Base-by-base conservation (phyloP, 1,140 invertebrate genomes). In the Cheumatopsyche charites region DNA sequence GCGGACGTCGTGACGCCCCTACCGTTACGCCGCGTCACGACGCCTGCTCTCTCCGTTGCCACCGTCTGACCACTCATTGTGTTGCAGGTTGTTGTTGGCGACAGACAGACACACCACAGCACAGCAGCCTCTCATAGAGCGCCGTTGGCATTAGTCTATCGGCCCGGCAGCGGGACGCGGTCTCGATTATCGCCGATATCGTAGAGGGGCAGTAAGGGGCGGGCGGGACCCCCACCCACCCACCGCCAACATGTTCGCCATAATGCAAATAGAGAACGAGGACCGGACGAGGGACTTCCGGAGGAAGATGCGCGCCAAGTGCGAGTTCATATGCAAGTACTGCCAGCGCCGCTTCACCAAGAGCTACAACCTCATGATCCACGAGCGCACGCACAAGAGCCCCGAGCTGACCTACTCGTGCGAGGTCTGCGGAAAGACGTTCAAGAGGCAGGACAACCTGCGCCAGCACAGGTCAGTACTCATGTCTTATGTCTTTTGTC, bases 351-450 rank as follows among this genome's bases (percentile, higher is more conserved):
- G 96, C 79, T 99, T 99, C 88, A 98, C 96, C 79, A 99, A 99
- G 87, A 95, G 95, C 73, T 99, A 99, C 89, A 99, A 99, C 87
- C 89, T 99, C 79, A 94, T 99, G 90, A 99, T 99, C 80, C 97
- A 99, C 87, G 97, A 98, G 83, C 89, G 97, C 80, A 98, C 95
- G 75, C 98, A 99, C 88, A 98, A 98, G 82, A 94, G 96, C 81
- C 90, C 90, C 76, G 97, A 99, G 85, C 89, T 98, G 79, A 97
- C 96, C 73, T 99, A 97, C 88, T 94, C 94, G 79, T 99, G 98
- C 86, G 97, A 99, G 85, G 92, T 98, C 74, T 99, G 98, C 87
- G 94, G 95, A 80, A 99, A 98, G 87, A 94, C 94, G 78, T 99
- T 99, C 88, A 94, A 98, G 82, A 87, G 97, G 78, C 97, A 98